Evolutionary conservation across 1,140 invertebrate species (phyloP), one percentile per base, ranked within the genome.

Genomic region (Drosophila obscura): DNA sequence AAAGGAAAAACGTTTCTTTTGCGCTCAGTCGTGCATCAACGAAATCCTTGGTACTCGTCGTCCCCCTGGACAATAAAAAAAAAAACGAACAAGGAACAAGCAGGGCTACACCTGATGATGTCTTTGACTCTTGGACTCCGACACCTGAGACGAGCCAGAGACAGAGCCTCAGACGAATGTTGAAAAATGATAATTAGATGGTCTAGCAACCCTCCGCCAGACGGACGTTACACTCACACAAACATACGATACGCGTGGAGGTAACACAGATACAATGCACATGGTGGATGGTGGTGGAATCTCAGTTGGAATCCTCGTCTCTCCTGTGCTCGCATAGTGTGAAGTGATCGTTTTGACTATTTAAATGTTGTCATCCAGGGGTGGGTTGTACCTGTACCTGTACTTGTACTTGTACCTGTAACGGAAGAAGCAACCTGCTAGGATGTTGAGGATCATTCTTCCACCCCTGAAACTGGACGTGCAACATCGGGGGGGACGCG

Each of bases 291-390:
- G 83, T 88, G 83, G 83, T 88, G 68, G 72, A 88, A 88, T 88
- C 83, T 77, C 83, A 49, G 83, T 77, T 22, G 15, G 31, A 39
- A 5, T 68, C 41, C 26, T 67, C 66, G 57, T 48, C 50, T 50
- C 50, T 63, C 43, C 43, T 24, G 73, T 56, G 72, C 51, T 51
- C 63, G 72, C 53, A 9, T 67, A 82, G 82, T 87, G 82, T 73
- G 59, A 87, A 87, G 83, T 68, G 83, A 87, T 87, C 76, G 84
- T 87, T 87, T 39, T 87, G 83, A 76, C 87, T 88, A 80, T 65
- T 69, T 87, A 87, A 88, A 83, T 83, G 80, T 48, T 79, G 75
- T 67, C 72, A 44, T 63, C 46, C 59, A 45, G 59, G 65, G 78
- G 82, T 85, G 45, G 45, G 63, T n/a, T 58, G 22, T 44, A 41